Evolutionary conservation across 2,797 vertebrate species (phyloP).

Genomic region (Eremophila alpestris): DNA sequence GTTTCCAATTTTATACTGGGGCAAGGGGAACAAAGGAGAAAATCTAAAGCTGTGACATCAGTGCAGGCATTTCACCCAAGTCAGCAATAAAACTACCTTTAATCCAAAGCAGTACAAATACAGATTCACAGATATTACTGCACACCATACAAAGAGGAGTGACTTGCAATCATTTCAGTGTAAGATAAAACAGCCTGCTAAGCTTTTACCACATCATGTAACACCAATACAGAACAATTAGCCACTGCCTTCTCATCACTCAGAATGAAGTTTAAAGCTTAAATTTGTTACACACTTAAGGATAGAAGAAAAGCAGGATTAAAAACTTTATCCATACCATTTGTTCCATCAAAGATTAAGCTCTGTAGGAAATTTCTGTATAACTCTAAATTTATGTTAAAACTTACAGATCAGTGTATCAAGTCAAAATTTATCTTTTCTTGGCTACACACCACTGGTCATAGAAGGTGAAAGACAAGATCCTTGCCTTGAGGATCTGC

Average conservation of each 20-base stretch:
- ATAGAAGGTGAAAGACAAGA: neutral
- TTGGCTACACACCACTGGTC: neutral
- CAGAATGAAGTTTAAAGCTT: neutral
- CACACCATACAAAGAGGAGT: neutral
- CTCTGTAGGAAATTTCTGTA: neutral
- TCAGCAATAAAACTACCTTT: neutral
- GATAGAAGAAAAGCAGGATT: neutral
- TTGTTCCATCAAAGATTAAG: neutral
- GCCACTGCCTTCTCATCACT: neutral
- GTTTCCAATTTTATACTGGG: neutral
- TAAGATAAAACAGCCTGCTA: neutral
- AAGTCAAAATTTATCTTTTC: neutral
- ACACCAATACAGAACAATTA: neutral
- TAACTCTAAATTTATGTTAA: neutral
- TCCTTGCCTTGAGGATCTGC: neutral
- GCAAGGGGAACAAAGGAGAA: neutral
- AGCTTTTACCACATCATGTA: neutral
- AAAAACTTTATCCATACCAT: neutral
- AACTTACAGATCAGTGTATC: neutral
- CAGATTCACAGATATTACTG: neutral
- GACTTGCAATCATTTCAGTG: neutral
- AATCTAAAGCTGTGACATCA: neutral
- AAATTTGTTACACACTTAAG: neutral
- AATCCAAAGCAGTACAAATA: neutral
- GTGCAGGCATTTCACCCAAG: neutral